phyloP scores from a whole-genome alignment of 2,797 vertebrate genomes.

The Micropoecilia bifurca region DNA sequence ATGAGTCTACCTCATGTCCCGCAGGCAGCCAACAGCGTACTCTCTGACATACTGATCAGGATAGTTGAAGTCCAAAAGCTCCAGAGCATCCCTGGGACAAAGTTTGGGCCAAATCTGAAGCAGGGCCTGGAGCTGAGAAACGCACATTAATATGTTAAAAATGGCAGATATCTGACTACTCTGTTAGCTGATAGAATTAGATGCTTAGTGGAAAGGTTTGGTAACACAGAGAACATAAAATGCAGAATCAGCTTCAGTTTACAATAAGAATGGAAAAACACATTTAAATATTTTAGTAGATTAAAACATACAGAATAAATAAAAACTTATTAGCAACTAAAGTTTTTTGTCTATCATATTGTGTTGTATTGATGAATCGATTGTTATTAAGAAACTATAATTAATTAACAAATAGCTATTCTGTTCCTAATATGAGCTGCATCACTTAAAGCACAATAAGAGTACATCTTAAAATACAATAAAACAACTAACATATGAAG shows the following conservation, averaged over 20 bases:
- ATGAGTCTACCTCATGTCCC: constrained; percentile 89
- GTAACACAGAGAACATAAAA: background rate
- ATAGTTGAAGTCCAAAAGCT: constrained; percentile 98
- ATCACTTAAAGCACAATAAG: background rate
- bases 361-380: background rate
- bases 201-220: background rate
- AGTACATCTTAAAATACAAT: background rate
- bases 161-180: background rate
- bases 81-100: constrained; percentile 93
- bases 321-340: background rate
- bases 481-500: background rate
- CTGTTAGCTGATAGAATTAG: background rate
- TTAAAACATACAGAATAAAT: background rate
- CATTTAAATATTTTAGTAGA: background rate
- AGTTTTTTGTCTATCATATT: background rate
- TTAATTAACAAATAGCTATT: too few species aligned
- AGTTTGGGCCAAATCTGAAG: constrained; percentile 98
- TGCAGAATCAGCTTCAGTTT: background rate
- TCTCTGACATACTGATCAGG: constrained; percentile 97
- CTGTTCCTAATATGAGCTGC: too few species aligned
- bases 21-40: constrained; percentile 92
- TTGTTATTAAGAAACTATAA: background rate
- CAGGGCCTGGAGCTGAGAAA: constrained; percentile 91
- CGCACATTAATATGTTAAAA: background rate
- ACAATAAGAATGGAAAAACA: background rate